Percentiles rank a stretch among this genome's conserved stretches.
Evolutionary conservation across 2,888 invertebrate species (phyloP).

Genomic region (Nebria salina): DNA sequence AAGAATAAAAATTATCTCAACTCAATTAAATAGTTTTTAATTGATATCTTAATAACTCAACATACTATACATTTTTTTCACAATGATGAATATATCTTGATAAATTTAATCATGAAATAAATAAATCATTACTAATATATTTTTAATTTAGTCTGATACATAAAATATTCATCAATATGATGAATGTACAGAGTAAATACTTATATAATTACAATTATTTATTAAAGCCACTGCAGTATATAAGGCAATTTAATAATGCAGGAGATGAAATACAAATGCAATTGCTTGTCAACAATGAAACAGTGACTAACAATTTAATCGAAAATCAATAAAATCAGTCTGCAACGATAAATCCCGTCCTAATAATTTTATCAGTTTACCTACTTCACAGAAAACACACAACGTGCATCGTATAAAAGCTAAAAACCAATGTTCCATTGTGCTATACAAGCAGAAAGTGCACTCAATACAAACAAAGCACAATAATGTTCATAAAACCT

Average conservation of each 20-base stretch:
- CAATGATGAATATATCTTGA: too few relatives aligned
- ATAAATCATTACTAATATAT: too few relatives aligned
- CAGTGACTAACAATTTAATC: not conserved
- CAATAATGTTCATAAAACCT: not conserved
- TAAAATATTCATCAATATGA: too few relatives aligned
- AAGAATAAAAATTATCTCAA: too few relatives aligned
- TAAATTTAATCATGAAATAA: too few relatives aligned
- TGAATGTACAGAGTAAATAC: too few relatives aligned
- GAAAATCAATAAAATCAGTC: slow-evolving; percentile 11
- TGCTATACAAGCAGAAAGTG: not conserved
- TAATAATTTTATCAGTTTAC: not conserved
- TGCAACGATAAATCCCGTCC: not conserved
- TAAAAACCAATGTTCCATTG: not conserved
- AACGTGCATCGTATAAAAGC: not conserved
- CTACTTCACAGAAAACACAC: not conserved
- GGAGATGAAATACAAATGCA: not conserved
- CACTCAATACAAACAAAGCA: not conserved
- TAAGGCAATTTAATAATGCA: not conserved
- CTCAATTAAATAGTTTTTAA: too few relatives aligned
- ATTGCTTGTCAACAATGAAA: not conserved
- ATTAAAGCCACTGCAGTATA: not conserved
- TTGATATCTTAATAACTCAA: too few relatives aligned
- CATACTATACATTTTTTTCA: too few relatives aligned
- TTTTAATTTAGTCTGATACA: too few relatives aligned
- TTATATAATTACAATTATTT: too few relatives aligned